Evolutionary conservation across 1,140 invertebrate genomes (phyloP), one percentile per base, ranked within the genome.

Genomic region (Plectrocnemia conspersa): DNA sequence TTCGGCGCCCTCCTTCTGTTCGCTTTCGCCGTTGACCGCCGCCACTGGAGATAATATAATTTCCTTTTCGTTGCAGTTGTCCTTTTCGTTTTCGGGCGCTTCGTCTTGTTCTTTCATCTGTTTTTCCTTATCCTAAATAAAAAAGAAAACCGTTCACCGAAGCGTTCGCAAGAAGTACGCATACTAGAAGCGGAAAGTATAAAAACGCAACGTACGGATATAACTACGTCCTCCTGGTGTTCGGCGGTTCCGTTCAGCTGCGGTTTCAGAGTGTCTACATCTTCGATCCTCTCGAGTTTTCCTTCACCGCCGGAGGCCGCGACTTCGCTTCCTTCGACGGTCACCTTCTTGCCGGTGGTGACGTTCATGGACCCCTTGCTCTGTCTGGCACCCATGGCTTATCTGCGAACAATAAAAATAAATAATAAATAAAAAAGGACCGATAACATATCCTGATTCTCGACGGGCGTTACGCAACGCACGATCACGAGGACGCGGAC

Each of bases 281-380:
- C 86, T 50, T 85, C 83, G 62, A 89, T 82, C 68, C 78, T 79
- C 64, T 84, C 83, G 15, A 84, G 68, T 67, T 84, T 82, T 24
- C 79, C 82, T 62, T 81, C 83, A 56, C 81, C 81, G 50, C 80
- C 82, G 35, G 82, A 82, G 13, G 76, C 77, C 13, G 72, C 78
- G 29, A 76, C 77, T 16, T 74, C 74, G 32, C 76, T 79, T 24
- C 81, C 80, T 18, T 70, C 77, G 42, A 77, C 79, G 57, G 82
- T 83, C 65, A 86, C 65, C 67, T 87, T 86, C 65, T 85, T 83
- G 63, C 85, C 85, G 67, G 85, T 87, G 61, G 83, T 84, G 71
- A 89, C 89, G 67, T 89, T 86, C 66, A 89, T 85, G 62, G 86
- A 89, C 74, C 86, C 82, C 73, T 86, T 89, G 72, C 86, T 89